Evolutionary conservation across 2,888 invertebrate species (phyloP), one percentile per base, ranked within the genome.

Genomic region (Athalia rosae): DNA sequence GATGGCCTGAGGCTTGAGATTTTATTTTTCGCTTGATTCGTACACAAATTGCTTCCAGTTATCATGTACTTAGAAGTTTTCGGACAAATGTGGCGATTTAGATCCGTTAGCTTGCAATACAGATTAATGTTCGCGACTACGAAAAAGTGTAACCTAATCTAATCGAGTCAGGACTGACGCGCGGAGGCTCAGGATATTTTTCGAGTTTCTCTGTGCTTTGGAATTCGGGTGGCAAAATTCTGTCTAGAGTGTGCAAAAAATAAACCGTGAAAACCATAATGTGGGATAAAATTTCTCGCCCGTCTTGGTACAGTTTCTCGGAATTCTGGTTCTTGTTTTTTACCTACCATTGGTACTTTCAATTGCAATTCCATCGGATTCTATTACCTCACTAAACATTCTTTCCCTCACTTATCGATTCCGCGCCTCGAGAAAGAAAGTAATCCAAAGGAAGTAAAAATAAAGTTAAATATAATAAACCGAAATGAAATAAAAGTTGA

Each of bases 341-440:
- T 53, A 13, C 45, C 71, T 58, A 8, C 9, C 45, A 13, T 58
- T 9, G 71, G 71, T 13, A 71, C 71, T 71, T 71, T 71, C 71
- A 71, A 71, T 71, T 56, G 71, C 71, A 58, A 58, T 58, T 58
- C 71, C 58, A 71, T 71, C 71, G 71, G 71, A 71, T 71, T 71
- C 58, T 71, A 71, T 71, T 56, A 56, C 71, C 58, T 58, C 56
- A 71, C 71, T 71, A 43, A 71, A 58, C 50, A 71, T 71, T 13
- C 58, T 71, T 71, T 71, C 71, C 56, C 71, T 56, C 58, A 71
- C 71, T 58, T 56, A 71, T 71, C 58, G 71, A 58, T 45, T 71
- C 45, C 58, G 71, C 56, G 56, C n/a, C 71, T 45, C 43, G 41
- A n/a, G 53, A n/a, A 53, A 4, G 8, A 58, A 45, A 58, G 28